These are phyloP conservation scores for Paguma larvata DNA, from an alignment of 2,797 vertebrate species.

Conservation along the genomic window DNA sequence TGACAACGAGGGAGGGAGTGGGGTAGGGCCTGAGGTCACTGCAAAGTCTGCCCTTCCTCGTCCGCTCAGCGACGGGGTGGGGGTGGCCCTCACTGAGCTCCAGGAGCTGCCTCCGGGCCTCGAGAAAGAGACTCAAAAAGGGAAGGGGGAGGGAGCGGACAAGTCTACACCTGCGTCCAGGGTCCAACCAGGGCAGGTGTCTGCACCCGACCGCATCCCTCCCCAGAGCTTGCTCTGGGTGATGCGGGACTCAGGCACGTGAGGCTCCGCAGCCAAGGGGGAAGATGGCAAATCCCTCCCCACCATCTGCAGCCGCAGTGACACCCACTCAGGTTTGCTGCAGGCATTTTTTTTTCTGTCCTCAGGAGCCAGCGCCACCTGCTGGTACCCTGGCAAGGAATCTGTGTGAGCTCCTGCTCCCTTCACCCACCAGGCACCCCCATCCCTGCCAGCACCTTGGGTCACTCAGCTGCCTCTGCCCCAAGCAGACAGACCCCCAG, in stretches of 20 bases:
- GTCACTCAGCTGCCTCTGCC: neutral
- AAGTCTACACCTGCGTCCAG: neutral
- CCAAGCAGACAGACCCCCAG: too few relatives aligned
- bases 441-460: neutral
- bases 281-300: conserved; percentile 70
- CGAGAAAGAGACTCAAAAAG: neutral
- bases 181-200: neutral
- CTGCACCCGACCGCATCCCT: neutral
- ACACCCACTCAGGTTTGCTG: conserved; percentile 80
- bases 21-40: conserved; percentile 56
- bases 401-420: neutral
- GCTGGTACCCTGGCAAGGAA: conserved; percentile 33
- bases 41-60: neutral
- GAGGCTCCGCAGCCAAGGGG: conserved; percentile 72
- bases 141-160: neutral
- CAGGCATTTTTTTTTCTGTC: conserved; percentile 68
- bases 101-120: neutral
- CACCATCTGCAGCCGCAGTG: conserved; percentile 82
- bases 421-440: neutral
- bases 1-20: conserved; percentile 11
- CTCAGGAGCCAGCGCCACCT: conserved; percentile 80
- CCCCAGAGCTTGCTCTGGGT: neutral
- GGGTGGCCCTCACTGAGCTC: neutral
- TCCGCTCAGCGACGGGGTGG: neutral
- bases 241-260: conserved; percentile 60